These are phyloP conservation scores for Scomber colias DNA, from an alignment of 2,113 vertebrate species.

Conservation along the genomic window DNA sequence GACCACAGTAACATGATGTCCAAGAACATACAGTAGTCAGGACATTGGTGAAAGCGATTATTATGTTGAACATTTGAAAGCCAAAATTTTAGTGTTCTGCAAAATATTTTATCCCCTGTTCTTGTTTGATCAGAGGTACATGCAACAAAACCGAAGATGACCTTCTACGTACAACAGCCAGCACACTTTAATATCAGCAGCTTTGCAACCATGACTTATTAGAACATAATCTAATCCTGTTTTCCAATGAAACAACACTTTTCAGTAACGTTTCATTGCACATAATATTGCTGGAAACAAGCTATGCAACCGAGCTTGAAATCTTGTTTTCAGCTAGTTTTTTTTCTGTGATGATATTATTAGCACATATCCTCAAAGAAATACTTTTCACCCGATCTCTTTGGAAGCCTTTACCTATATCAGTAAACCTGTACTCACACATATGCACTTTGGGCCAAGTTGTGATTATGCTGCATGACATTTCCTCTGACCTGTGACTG, in stretches of 20 bases:
- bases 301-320: constrained; percentile 34
- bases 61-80: constrained; percentile 56
- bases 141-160: constrained; percentile 22
- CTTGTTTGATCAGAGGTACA: constrained; percentile 30
- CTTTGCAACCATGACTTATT: constrained; percentile 40
- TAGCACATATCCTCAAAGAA: constrained; percentile 26
- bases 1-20: constrained; percentile 44
- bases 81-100: constrained; percentile 64
- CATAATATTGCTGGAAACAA: constrained; percentile 33
- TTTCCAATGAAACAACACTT: not conserved
- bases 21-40: constrained; percentile 32
- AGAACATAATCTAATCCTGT: not conserved
- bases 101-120: constrained; percentile 37
- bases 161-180: not conserved
- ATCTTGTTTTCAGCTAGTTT: not conserved
- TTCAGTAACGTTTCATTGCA: not conserved
- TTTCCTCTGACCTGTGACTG: constrained; percentile 36
- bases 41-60: constrained; percentile 31
- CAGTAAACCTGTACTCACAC: constrained; percentile 61
- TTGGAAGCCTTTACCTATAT: constrained; percentile 51
- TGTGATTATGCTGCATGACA: constrained; percentile 63
- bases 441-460: constrained; percentile 70
- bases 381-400: constrained; percentile 14
- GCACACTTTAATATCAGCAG: constrained; percentile 33
- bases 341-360: not conserved